Evolutionary conservation across 64 coral and sea anemone species (phyloP), one percentile per base, ranked within the genome.

Genomic region (Acropora yongei): DNA sequence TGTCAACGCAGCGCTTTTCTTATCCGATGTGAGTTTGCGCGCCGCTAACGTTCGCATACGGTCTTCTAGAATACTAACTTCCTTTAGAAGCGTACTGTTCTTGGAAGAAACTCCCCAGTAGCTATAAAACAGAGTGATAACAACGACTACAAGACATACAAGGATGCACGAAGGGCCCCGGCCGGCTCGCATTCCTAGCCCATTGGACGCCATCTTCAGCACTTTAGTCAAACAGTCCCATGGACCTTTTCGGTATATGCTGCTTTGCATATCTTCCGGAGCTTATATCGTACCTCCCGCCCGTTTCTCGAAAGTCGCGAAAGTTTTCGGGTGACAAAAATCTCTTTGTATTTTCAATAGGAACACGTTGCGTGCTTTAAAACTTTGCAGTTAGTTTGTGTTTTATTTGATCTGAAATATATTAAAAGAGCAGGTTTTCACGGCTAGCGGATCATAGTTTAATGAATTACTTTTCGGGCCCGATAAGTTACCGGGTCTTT

Each of bases 51-150:
- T 65, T 17, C 82, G 82, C 19, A 85, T 18, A 18, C 63, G 82
- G 44, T 85, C 82, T 48, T 85, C 61, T 48, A 85, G 65, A 47
- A 85, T 44, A 49, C 82, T 72, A 71, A 85, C 82, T 71, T 85
- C 82, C 65, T 57, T 69, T 45, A 85, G 61, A 5, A 85, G 46
- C 82, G 48, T 85, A 71, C 49, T 69, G 65, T 85, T 85, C 44
- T 85, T 85, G 44, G 82, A 85, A 18, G 82, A 85, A 85, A 85
- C 63, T 12, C 82, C 82, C 82, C 82, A 85, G 42, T 85, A 85
- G 39, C 82, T 85, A 17, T 85, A 85, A 71, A 69, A 85, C 14
- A 85, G 82, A 20, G 72, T 85, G 43, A 85, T 85, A 18, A 85
- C 63, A 20, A 85, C 45, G 82, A 69, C 43, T 71, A 71, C 82